These are phyloP conservation scores for Nesospiza acunhae DNA, from an alignment of 2,113 vertebrate species.

Conservation along the genomic window DNA sequence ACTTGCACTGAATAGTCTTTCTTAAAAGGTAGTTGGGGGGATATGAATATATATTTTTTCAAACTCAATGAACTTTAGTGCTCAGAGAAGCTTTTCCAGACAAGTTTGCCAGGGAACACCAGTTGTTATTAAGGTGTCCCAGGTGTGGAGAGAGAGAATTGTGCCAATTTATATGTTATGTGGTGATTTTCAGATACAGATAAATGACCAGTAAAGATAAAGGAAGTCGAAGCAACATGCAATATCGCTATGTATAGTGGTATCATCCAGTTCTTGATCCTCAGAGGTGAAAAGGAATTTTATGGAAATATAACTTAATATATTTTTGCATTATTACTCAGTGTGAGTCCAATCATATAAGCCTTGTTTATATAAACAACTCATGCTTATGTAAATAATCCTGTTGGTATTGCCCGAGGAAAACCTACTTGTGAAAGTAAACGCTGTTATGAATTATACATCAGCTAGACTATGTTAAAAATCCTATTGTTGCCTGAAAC, in stretches of 20 bases:
- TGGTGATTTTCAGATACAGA: background rate
- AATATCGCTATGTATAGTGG: background rate
- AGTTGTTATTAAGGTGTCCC: background rate
- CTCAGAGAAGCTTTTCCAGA: background rate
- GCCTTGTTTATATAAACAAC: background rate
- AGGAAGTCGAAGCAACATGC: background rate
- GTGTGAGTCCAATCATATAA: background rate
- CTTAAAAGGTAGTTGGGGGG: constrained; percentile 17
- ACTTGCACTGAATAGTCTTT: constrained; percentile 5
- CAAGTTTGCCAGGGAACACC: background rate
- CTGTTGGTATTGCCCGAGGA: background rate
- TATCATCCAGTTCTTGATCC: background rate
- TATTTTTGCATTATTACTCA: background rate
- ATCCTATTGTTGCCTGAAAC: background rate
- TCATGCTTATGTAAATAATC: background rate
- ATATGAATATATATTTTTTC: constrained; percentile 44
- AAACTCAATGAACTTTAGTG: constrained; percentile 12
- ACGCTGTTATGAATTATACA: background rate
- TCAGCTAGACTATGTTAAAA: background rate
- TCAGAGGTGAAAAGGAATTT: background rate
- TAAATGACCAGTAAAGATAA: background rate
- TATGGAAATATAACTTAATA: background rate
- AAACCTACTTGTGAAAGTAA: background rate
- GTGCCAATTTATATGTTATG: background rate
- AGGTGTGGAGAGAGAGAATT: background rate